Conservation (phyloP, 2,888 invertebrate genomes). For the Drosophila gaucha region DNA sequence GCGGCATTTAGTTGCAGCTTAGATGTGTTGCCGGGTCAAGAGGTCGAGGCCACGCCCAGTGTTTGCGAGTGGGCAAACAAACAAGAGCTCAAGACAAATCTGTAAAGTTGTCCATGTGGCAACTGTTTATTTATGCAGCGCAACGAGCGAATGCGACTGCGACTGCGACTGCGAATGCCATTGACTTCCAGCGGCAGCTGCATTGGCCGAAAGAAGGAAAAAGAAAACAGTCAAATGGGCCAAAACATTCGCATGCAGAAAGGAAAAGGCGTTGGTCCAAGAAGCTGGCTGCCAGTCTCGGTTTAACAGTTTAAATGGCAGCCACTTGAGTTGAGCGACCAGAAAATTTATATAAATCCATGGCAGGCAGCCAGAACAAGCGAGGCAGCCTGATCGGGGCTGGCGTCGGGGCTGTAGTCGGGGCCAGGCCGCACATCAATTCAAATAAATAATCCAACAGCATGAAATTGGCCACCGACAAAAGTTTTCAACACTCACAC, state of each 20-base stretch:
- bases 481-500: conserved; percentile 65
- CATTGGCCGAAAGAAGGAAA: conserved; percentile 5
- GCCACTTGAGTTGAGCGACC: conserved; percentile 62
- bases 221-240: too few relatives aligned
- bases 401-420: background rate
- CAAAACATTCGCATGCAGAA: background rate
- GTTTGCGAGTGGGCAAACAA: conserved; percentile 28
- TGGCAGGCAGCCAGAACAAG: conserved; percentile 50
- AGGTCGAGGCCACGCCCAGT: conserved; percentile 16
- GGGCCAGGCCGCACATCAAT: conserved; percentile 71
- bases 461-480: conserved; percentile 73
- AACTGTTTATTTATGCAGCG: conserved; percentile 42
- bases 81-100: conserved; percentile 5
- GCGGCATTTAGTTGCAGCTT: background rate
- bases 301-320: conserved; percentile 46
- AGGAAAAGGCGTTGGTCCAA: conserved; percentile 1
- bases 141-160: background rate
- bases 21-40: conserved; percentile 14
- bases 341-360: conserved; percentile 61
- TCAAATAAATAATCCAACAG: conserved; percentile 79
- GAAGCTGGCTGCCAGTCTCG: conserved; percentile 12
- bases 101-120: conserved; percentile 15
- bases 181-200: background rate
- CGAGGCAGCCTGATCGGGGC: background rate
- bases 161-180: conserved; percentile 1